Conservation (phyloP, 2,113 vertebrate species). For the Peromyscus californicus region DNA sequence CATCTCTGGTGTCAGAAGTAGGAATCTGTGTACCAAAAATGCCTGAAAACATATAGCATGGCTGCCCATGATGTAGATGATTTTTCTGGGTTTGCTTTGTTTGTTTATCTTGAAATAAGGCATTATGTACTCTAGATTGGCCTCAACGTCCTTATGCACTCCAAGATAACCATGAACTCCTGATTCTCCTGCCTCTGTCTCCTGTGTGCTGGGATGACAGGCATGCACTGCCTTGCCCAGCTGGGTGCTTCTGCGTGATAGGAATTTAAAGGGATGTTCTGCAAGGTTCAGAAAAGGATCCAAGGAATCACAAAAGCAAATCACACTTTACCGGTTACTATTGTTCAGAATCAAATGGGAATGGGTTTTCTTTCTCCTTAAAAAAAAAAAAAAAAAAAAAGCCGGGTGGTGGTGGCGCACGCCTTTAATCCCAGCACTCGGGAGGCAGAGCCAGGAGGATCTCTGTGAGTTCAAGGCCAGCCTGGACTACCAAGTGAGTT, state of each 20-base stretch:
- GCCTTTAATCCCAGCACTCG: too few species aligned
- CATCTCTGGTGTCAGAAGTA: background rate
- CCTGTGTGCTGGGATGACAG: background rate
- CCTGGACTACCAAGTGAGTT: too few species aligned
- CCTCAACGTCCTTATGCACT: background rate
- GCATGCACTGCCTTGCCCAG: too few species aligned
- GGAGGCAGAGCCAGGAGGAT: too few species aligned
- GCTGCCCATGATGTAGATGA: accelerated
- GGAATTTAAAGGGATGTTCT: background rate
- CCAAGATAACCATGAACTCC: background rate
- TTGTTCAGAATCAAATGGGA: background rate
- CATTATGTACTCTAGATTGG: background rate
- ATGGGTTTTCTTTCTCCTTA: background rate
- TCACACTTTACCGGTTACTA: background rate
- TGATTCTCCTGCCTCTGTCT: background rate
- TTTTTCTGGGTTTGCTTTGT: background rate
- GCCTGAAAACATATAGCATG: background rate
- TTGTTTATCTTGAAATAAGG: too few species aligned
- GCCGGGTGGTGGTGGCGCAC: too few species aligned
- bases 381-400: background rate
- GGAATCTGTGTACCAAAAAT: background rate
- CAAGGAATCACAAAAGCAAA: background rate
- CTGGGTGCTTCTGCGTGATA: background rate
- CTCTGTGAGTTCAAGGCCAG: too few species aligned
- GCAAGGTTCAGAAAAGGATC: too few species aligned